Evolutionary conservation across 2,888 invertebrate genomes (phyloP).

Genomic region (Gisinianus flammeolus): DNA sequence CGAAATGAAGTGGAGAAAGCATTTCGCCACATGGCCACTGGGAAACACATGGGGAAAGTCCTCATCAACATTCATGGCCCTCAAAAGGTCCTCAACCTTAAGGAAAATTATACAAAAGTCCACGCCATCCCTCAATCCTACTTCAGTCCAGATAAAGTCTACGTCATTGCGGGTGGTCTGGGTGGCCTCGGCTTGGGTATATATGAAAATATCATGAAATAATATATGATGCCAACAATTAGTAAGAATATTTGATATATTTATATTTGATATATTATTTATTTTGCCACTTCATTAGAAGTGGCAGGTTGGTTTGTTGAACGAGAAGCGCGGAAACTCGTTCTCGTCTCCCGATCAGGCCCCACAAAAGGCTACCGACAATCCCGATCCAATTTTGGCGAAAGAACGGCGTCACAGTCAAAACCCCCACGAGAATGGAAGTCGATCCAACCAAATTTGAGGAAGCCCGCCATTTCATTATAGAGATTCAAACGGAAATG

Average conservation of each 20-base stretch:
- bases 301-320: conserved; percentile 83
- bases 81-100: conserved; percentile 63
- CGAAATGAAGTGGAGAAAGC: conserved; percentile 74
- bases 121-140: conserved; percentile 62
- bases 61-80: conserved; percentile 63
- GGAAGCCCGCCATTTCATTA: conserved; percentile 60
- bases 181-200: conserved; percentile 62
- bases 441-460: conserved; percentile 60
- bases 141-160: conserved; percentile 66
- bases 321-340: conserved; percentile 77
- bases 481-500: not conserved
- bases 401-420: conserved; percentile 70
- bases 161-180: conserved; percentile 71
- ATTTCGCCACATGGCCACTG: conserved; percentile 73
- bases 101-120: too few relatives aligned
- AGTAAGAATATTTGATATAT: too few relatives aligned
- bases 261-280: too few relatives aligned
- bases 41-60: conserved; percentile 84
- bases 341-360: conserved; percentile 82
- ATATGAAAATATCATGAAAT: too few relatives aligned
- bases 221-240: too few relatives aligned
- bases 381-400: conserved; percentile 63
- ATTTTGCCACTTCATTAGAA: too few relatives aligned
- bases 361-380: conserved; percentile 82
- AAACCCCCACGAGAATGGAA: conserved; percentile 68